Base-by-base conservation (phyloP, 1,140 invertebrate species). In the Drosophila carrolli region DNA sequence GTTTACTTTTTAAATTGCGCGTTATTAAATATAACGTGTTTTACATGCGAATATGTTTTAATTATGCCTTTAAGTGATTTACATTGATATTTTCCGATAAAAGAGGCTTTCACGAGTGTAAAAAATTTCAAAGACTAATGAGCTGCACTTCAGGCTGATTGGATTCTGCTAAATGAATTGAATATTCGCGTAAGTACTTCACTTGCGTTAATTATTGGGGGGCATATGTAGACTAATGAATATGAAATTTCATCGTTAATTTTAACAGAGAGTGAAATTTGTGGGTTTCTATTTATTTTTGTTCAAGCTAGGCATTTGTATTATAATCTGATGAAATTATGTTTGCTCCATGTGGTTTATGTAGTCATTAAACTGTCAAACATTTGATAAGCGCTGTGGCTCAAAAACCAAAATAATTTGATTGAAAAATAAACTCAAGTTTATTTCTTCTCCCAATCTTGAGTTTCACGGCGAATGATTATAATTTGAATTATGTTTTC, bases 1-100 rank as follows among this genome's bases (percentile, higher is more conserved):
- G 27, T 27, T 46, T 58, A 53, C 14, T 71, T 44, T 61, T 75
- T 56, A 41, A 67, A 57, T 53, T 55, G 27, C 35, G 14, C 43
- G 11, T 53, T 63, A 50, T 65, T 55, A 72, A 76, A 65, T 57
- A 58, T 61, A 58, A 51, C 62, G 65, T 51, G 79, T 75, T 78
- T 78, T 56, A 58, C 54, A 44, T 60, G 77, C 27, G 66, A 81
- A 84, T 85, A 77, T 85, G 58, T 86, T 85, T 85, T 85, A 85
- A 85, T 85, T 78, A 81, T 68, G 74, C 65, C 63, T 78, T 78
- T 75, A 85, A 85, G 75, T 78, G 78, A 86, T 75, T 81, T 75
- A 77, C 73, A 84, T 81, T 80, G 58, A 50, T 71, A 58, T 71
- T 71, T 71, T 16, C 32, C 19, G 27, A 11, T 8, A 43, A 71